These are phyloP conservation scores for Empidonax alnorum DNA, from an alignment of 2,113 vertebrate genomes.

Conservation along the genomic window DNA sequence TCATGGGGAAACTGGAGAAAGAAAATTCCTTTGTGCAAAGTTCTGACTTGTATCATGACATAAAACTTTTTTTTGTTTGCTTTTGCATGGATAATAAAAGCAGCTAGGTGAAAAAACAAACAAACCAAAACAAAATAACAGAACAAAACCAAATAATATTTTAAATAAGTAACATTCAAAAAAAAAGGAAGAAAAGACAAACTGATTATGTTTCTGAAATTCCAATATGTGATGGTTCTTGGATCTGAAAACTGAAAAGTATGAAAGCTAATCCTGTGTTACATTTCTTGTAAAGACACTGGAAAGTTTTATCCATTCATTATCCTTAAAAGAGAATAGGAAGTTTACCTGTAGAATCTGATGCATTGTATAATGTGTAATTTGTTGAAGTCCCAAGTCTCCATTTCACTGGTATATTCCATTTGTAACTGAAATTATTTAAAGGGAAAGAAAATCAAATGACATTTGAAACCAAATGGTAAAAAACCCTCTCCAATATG, in stretches of 20 bases:
- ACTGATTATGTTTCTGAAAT: not conserved
- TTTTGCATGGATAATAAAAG: not conserved
- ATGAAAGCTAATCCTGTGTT: not conserved
- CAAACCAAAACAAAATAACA: not conserved
- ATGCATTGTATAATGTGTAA: slow-evolving; percentile 73
- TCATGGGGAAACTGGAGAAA: not conserved
- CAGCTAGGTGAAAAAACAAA: not conserved
- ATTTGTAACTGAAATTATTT: slow-evolving; percentile 85
- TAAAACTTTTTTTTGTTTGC: not conserved
- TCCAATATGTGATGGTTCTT: not conserved
- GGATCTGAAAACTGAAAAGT: not conserved
- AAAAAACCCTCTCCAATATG: not conserved
- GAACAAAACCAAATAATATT: not conserved
- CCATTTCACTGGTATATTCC: slow-evolving; percentile 92
- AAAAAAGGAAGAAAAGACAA: not conserved
- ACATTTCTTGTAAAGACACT: not conserved
- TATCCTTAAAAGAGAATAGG: not conserved
- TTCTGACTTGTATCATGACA: not conserved
- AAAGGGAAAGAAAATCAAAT: slow-evolving; percentile 29
- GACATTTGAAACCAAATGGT: not conserved
- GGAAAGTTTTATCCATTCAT: not conserved
- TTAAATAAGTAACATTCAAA: not conserved
- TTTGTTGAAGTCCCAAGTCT: not conserved
- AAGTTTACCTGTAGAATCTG: slow-evolving; percentile 75
- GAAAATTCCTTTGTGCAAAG: not conserved